Conservation (phyloP, 2,797 vertebrate genomes). For the Phrynocephalus forsythii region DNA sequence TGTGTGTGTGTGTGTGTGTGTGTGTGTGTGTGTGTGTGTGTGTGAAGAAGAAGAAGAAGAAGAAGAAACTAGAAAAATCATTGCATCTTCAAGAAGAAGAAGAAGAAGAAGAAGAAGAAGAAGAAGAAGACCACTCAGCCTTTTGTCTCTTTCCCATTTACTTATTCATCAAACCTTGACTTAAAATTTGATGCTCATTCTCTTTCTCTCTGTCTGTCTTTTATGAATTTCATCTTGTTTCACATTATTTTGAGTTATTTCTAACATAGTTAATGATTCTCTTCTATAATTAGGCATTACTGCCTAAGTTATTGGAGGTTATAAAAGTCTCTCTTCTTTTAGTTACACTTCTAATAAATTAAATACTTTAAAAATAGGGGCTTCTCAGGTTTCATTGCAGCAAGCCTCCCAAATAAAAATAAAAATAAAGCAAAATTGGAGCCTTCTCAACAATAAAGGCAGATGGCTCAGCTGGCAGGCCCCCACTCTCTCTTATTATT, state of each 20-base stretch:
- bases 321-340: constrained; percentile 34
- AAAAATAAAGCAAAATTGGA: constrained; percentile 2
- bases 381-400: constrained; percentile 10
- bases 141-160: neutral
- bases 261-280: constrained; percentile 16
- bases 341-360: constrained; percentile 34
- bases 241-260: constrained; percentile 33
- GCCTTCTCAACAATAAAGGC: neutral
- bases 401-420: constrained; percentile 8
- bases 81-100: too few relatives aligned
- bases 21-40: too few relatives aligned
- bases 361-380: neutral
- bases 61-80: too few relatives aligned
- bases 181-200: constrained; percentile 26
- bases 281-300: constrained; percentile 35
- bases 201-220: neutral
- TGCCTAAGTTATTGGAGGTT: constrained; percentile 18
- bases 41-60: too few relatives aligned
- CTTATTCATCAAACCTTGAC: neutral
- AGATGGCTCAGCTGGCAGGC: neutral
- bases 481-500: neutral
- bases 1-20: too few relatives aligned
- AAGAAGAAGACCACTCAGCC: neutral
- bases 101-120: neutral
- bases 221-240: constrained; percentile 32